phyloP scores from a whole-genome alignment of 1,140 invertebrate genomes.

The Hyles vespertilio region DNA sequence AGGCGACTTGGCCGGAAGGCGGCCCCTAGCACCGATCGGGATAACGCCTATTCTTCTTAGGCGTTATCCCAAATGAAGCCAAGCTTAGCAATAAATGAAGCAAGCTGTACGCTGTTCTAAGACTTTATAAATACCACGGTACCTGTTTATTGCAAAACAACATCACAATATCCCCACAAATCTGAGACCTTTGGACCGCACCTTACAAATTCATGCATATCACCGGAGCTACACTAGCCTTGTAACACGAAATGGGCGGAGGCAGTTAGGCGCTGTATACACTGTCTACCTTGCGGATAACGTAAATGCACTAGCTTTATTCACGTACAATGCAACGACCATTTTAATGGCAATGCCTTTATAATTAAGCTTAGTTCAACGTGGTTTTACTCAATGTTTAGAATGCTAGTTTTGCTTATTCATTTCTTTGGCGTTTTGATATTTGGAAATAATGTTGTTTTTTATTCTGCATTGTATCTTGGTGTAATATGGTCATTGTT shows the following conservation, averaged over 20 bases:
- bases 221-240: background rate
- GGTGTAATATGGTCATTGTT: too few relatives aligned
- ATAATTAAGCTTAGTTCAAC: constrained; percentile 8
- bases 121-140: too few relatives aligned
- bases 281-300: constrained; percentile 17
- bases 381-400: constrained; percentile 7
- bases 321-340: constrained; percentile 8
- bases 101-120: too few relatives aligned
- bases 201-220: constrained; percentile 6
- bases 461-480: too few relatives aligned
- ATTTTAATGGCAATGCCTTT: constrained; percentile 11
- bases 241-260: constrained; percentile 27
- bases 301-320: constrained; percentile 12
- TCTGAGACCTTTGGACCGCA: too few relatives aligned
- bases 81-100: too few relatives aligned
- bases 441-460: background rate
- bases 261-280: constrained; percentile 20
- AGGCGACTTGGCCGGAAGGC: too few relatives aligned
- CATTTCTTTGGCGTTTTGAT: background rate
- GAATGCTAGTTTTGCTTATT: background rate
- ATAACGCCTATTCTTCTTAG: too few relatives aligned
- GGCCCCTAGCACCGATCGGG: too few relatives aligned
- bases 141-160: too few relatives aligned
- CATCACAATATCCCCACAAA: too few relatives aligned
- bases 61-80: too few relatives aligned